Base-by-base conservation (phyloP, 1,140 invertebrate genomes). In the Lordiphosa stackelbergi region DNA sequence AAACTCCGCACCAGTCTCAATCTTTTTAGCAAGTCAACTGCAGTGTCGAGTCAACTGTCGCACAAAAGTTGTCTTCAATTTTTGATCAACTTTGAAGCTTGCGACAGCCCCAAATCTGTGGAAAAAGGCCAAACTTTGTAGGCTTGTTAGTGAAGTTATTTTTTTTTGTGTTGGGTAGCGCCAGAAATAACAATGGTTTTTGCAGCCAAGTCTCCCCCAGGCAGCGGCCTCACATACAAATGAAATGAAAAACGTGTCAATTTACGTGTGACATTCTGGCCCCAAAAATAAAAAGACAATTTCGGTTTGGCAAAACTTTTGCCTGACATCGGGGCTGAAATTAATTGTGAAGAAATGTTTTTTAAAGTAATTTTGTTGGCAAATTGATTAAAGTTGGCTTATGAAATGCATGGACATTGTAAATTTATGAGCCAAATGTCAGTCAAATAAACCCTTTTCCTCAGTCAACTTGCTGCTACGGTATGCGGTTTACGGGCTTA, bases 201-300 rank as follows among this genome's bases (percentile, higher is more conserved):
- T 12, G 19, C 13, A n/a, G 7, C n/a, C 19, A 36, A 24, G 35
- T 22, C 34, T 22, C n/a, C n/a, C 36, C 13, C n/a, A 36, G 53
- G 9, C 24, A 37, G 59, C 60, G 28, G 12, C 43, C 43, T 46
- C 16, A 49, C 28, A 49, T 49, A 53, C 56, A 57, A 64, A 73
- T 68, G 55, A 74, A 60, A 69, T 62, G 60, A 53, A 70, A 31
- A 59, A 62, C 64, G 62, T 84, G 77, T 77, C 77, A 72, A 83
- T 81, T 81, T 79, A 60, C 57, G 68, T 71, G 46, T 19, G 12
- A 56, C 47, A 63, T 24, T 24, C n/a, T 45, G 16, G 16, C 42
- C 58, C 49, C 49, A 66, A 54, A 48, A 66, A 52, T 19, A 12
- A 45, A 69, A 47, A 68, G 24, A 12, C 5, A 6, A 51, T 36